Percentiles rank a stretch among this genome's conserved stretches.
phyloP scores from a whole-genome alignment of 2,888 invertebrate genomes.

The Drosophila mulleri region DNA sequence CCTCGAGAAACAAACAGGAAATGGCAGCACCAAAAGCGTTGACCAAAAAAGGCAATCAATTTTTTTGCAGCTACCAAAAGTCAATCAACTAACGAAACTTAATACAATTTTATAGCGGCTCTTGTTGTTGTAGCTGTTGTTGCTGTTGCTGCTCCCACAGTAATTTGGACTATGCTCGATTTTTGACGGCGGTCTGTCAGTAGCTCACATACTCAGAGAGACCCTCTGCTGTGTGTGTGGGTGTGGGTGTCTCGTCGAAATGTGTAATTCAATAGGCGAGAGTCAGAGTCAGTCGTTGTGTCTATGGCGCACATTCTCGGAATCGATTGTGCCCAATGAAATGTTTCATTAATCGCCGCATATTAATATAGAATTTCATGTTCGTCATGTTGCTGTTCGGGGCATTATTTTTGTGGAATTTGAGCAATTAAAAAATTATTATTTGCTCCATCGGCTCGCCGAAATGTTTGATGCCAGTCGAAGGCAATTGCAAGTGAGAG shows the following conservation, averaged over 20 bases:
- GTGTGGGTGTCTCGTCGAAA: constrained; percentile 38
- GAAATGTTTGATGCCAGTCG: constrained; percentile 34
- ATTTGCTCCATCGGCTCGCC: constrained; percentile 58
- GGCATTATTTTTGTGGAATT: constrained; percentile 58
- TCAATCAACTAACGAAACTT: constrained; percentile 75
- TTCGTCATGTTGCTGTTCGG: constrained; percentile 20
- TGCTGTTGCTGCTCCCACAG: constrained; percentile 55
- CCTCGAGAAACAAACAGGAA: constrained; percentile 62
- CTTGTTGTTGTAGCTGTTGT: constrained; percentile 38
- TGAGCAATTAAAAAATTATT: constrained; percentile 79
- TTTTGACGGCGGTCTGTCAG: constrained; percentile 75
- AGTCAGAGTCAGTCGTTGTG: constrained; percentile 19
- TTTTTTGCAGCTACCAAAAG: constrained; percentile 69
- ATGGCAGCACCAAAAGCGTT: constrained; percentile 59
- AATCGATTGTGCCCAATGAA: constrained; percentile 74
- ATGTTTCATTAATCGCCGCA: constrained; percentile 66
- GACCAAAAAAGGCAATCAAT: constrained; percentile 73
- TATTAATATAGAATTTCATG: constrained; percentile 69
- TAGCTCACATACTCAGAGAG: constrained; percentile 44
- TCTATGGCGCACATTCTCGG: constrained; percentile 67
- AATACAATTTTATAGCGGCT: constrained; percentile 68
- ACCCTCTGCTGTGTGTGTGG: constrained; percentile 34
- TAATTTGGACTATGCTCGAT: constrained; percentile 66
- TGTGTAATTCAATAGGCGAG: constrained; percentile 70
- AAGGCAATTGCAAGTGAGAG: constrained; percentile 13